Percentiles rank a stretch among this genome's conserved stretches.
phyloP scores from a whole-genome alignment of 2,113 vertebrate genomes.

The Drymodes brunneopygia region DNA sequence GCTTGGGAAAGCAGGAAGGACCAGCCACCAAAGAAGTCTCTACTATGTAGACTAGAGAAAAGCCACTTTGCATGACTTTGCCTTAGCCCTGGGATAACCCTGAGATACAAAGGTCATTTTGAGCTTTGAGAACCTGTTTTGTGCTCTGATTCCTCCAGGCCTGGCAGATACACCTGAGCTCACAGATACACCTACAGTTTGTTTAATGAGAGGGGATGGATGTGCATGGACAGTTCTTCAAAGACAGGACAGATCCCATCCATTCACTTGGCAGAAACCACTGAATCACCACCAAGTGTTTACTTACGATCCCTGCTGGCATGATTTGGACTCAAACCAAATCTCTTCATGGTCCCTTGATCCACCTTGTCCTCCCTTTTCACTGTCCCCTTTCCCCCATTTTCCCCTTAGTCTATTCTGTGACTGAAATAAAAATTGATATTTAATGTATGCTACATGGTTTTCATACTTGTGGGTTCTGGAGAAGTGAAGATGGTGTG shows the following conservation, averaged over 20 bases:
- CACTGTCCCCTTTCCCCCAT: accelerated
- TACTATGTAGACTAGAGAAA: background rate
- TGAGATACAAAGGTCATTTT: background rate
- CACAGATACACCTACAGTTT: background rate
- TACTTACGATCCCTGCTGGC: background rate
- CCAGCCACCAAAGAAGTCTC: background rate
- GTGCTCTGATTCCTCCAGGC: background rate
- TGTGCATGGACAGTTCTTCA: background rate
- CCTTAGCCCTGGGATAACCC: background rate
- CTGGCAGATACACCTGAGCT: background rate
- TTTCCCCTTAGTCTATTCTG: background rate
- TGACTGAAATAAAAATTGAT: background rate
- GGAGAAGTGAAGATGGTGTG: background rate
- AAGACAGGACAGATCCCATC: background rate
- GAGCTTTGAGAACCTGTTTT: background rate
- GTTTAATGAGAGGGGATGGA: background rate
- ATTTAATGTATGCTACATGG: background rate
- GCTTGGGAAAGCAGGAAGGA: background rate
- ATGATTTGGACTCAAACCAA: background rate
- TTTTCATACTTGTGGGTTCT: background rate
- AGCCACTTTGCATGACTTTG: background rate
- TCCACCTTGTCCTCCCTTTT: background rate
- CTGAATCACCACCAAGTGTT: background rate
- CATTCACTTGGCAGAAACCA: background rate
- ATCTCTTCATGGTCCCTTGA: background rate